Evolutionary conservation across 2,888 invertebrate genomes (phyloP).

Genomic region (Mythimna pallens): DNA sequence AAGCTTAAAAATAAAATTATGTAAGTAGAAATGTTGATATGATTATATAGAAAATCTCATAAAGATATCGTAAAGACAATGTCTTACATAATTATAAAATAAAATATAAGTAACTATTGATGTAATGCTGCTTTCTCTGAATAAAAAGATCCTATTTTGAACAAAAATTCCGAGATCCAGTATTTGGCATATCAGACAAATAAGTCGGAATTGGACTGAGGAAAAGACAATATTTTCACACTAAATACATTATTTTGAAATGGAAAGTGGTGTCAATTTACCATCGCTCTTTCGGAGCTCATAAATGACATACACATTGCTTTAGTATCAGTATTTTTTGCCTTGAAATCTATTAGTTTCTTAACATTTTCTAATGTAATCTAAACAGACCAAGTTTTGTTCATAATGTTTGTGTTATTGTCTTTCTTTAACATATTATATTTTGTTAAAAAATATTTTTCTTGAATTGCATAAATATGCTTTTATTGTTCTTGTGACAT

Average conservation of each 20-base stretch:
- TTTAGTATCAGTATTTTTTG: conserved; percentile 40
- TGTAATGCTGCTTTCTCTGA: conserved; percentile 54
- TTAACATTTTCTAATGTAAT: conserved; percentile 24
- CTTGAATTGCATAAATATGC: conserved; percentile 61
- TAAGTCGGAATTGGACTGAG: conserved; percentile 70
- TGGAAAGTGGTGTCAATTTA: conserved; percentile 16
- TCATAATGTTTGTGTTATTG: conserved; percentile 20
- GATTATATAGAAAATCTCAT: conserved; percentile 65
- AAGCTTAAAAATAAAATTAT: conserved; percentile 68
- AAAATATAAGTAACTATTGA: conserved; percentile 43
- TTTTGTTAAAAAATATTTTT: conserved; percentile 31
- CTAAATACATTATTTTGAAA: conserved; percentile 26
- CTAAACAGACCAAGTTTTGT: conserved; percentile 29
- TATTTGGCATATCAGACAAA: conserved; percentile 73
- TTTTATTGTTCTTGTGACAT: conserved; percentile 73
- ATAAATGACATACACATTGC: conserved; percentile 23
- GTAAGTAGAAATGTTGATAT: conserved; percentile 67
- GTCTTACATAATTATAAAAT: conserved; percentile 69
- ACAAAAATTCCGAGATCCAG: conserved; percentile 52
- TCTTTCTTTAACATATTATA: conserved; percentile 30
- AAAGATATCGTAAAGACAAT: conserved; percentile 76
- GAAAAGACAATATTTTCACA: conserved; percentile 77
- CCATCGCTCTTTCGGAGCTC: not conserved
- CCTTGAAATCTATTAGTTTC: conserved; percentile 39
- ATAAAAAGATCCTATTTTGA: conserved; percentile 36